Evolutionary conservation across 2,113 vertebrate genomes (phyloP), one percentile per base, ranked within the genome.

Genomic region (Lates calcarifer): DNA sequence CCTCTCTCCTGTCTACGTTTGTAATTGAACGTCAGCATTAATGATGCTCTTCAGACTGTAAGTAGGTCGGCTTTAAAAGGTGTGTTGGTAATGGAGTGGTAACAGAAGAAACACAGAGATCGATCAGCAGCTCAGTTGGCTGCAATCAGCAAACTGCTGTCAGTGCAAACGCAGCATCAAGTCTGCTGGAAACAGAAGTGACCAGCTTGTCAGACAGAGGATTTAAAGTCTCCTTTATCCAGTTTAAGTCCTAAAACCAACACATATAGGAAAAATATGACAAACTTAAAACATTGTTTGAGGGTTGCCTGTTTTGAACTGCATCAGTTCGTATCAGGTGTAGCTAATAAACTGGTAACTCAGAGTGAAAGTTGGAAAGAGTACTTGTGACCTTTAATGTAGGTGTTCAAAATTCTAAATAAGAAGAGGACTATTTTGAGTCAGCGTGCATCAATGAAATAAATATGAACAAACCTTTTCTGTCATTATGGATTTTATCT

Each of bases 1-100:
- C 5, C 56, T 35, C 12, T 62, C 31, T 39, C 20, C 57, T 56
- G 49, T 70, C 69, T 56, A 13, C 24, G 51, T 72, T 26, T 47
- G 67, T 79, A 72, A 76, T 60, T 84, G 29, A 84, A 79, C 69
- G 66, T 78, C 74, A 79, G 51, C 47, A 75, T 57, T 77, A 58
- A 67, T 64, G 74, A 26, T 33, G 70, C 15, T 68, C 61, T 57
- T n/a, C 28, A 66, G 3, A 63, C 74, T 66, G 53, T 62, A 74
- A 71, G 33, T 29, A 49, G 29, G 26, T 70, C 73, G n/a, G 18
- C 18, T 58, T 31, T 70, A 24, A 74, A 61, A 57, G 64, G 17
- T 35, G n/a, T n/a, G 51, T 28, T 18, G 31, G 57, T 81, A 61
- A 84, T 64, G 69, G 76, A 73, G 68, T 0, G 20, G 37, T 58